A percentile compares a stretch with the other conserved stretches of the same genome.
phyloP scores from a whole-genome alignment of 2,113 vertebrate species.

The Bagarius yarrelli region DNA sequence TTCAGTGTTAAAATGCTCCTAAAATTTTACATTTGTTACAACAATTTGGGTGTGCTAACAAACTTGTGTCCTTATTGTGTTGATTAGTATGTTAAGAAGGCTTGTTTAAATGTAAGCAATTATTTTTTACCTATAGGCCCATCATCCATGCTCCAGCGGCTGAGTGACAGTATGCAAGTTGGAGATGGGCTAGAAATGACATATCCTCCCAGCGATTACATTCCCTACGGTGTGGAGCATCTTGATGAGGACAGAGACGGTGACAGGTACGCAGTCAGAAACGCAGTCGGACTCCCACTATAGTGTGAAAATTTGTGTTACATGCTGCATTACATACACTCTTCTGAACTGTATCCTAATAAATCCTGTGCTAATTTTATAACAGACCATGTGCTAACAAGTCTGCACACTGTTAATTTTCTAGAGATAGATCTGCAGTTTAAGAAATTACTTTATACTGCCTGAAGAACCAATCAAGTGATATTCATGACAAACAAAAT shows the following conservation, averaged over 20 bases:
- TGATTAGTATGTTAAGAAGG: not conserved
- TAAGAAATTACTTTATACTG: not conserved
- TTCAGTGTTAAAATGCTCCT: no score
- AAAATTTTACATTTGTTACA: no score
- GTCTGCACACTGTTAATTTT: not conserved
- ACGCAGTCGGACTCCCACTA: not conserved
- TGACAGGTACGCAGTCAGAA: conserved; percentile 71
- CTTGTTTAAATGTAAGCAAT: not conserved
- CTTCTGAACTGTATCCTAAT: not conserved
- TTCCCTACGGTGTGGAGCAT: conserved; percentile 79
- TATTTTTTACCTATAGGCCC: conserved; percentile 31
- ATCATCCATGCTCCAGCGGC: conserved; percentile 67
- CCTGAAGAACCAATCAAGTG: not conserved
- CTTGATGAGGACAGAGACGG: conserved; percentile 88
- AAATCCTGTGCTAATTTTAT: not conserved
- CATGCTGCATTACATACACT: not conserved
- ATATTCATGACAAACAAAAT: not conserved
- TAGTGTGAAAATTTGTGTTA: not conserved
- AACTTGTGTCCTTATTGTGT: no score
- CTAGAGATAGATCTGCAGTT: not conserved
- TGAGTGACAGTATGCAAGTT: conserved; percentile 73
- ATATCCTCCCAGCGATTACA: conserved; percentile 80
- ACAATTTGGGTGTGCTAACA: no score
- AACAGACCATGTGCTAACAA: not conserved
- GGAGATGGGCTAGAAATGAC: conserved; percentile 75